Percentiles rank a stretch among this genome's conserved stretches.
These are phyloP conservation scores for Ecliptopera silaceata DNA, from an alignment of 2,888 invertebrate species.

Conservation along the genomic window DNA sequence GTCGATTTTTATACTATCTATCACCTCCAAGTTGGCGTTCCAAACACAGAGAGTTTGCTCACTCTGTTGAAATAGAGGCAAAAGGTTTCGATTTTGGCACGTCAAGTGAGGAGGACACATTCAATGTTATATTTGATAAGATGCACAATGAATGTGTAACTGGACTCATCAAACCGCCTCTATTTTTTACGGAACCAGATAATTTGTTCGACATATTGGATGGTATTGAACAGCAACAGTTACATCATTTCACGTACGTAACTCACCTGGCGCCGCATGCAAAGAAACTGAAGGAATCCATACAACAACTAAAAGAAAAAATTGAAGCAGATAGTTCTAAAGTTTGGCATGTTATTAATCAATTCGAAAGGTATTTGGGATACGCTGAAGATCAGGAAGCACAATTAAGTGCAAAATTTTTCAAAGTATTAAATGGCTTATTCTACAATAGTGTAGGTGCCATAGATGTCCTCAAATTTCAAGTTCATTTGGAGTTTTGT, in stretches of 20 bases:
- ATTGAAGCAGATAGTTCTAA: slow-evolving; percentile 58
- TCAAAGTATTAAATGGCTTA: slow-evolving; percentile 78
- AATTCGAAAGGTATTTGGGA: slow-evolving; percentile 52
- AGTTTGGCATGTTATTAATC: slow-evolving; percentile 51
- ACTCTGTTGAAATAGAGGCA: slow-evolving; percentile 70
- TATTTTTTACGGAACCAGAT: slow-evolving; percentile 82
- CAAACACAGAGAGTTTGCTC: slow-evolving; percentile 77
- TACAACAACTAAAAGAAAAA: slow-evolving; percentile 67
- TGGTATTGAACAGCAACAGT: slow-evolving; percentile 84
- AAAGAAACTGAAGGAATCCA: slow-evolving; percentile 71
- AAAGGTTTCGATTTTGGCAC: slow-evolving; percentile 70
- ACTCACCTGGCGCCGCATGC: slow-evolving; percentile 81
- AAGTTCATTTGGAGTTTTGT: slow-evolving; percentile 84
- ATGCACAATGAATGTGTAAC: slow-evolving; percentile 71
- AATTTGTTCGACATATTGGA: slow-evolving; percentile 83
- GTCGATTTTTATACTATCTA: slow-evolving; percentile 86
- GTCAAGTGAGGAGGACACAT: slow-evolving; percentile 65
- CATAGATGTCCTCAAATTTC: slow-evolving; percentile 80
- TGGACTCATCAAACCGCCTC: slow-evolving; percentile 69
- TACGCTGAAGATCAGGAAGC: slow-evolving; percentile 78
- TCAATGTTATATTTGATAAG: slow-evolving; percentile 67
- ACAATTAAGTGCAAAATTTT: slow-evolving; percentile 79
- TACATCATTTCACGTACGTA: slow-evolving; percentile 84
- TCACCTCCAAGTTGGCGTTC: slow-evolving; percentile 85
- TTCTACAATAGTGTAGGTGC: slow-evolving; percentile 83